A percentile compares a stretch with the other conserved stretches of the same genome.
These are phyloP conservation scores for Netelia inedita DNA, from an alignment of 2,888 invertebrate species.

Conservation along the genomic window DNA sequence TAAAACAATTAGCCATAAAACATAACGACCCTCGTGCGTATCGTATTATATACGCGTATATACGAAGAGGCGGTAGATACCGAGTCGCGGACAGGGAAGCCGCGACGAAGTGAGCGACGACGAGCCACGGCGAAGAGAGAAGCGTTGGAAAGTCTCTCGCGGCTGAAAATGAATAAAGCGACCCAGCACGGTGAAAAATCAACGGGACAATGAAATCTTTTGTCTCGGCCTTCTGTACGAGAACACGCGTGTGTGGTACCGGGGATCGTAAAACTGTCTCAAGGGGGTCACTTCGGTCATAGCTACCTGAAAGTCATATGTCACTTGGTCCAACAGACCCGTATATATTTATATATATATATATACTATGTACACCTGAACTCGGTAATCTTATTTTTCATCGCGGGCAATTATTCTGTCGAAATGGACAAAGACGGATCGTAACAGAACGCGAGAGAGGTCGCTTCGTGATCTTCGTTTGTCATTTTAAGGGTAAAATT, in stretches of 20 bases:
- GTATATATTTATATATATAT: background rate
- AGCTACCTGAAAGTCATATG: constrained; percentile 56
- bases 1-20: constrained; percentile 85
- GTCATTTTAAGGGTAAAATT: constrained; percentile 33
- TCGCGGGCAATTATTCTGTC: constrained; percentile 44
- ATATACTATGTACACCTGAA: background rate
- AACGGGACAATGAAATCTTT: constrained; percentile 69
- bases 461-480: constrained; percentile 1
- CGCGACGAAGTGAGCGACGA: constrained; percentile 63
- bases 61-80: constrained; percentile 18
- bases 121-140: constrained; percentile 52
- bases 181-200: constrained; percentile 68
- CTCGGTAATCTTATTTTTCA: constrained; percentile 60
- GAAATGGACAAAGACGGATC: constrained; percentile 55
- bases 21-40: constrained; percentile 84
- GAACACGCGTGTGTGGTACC: constrained; percentile 17
- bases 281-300: constrained; percentile 56
- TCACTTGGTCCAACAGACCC: constrained; percentile 19
- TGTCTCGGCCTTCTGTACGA: constrained; percentile 45
- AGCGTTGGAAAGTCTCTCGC: constrained; percentile 60
- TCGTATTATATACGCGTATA: constrained; percentile 73
- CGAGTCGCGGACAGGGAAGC: constrained; percentile 59
- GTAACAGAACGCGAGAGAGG: background rate
- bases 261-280: constrained; percentile 55
- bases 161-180: constrained; percentile 56